A percentile compares a stretch with the other conserved stretches of the same genome.
Evolutionary conservation across 2,113 vertebrate genomes (phyloP).

Genomic region (Phrynocephalus versicolor): DNA sequence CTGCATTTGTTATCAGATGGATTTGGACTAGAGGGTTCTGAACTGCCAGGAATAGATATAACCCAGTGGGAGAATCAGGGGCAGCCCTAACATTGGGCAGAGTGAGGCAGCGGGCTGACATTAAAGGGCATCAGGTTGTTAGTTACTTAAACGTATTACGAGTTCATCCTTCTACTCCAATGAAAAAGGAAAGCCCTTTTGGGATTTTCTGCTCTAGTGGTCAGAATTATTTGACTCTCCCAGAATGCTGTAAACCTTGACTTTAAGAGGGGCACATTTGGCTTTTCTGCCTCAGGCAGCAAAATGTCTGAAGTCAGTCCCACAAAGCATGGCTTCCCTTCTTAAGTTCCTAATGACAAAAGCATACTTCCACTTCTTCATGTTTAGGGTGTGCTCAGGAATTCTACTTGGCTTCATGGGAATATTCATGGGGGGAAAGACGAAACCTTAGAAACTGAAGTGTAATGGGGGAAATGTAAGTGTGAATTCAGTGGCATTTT

Average conservation of each 20-base stretch:
- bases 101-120: neutral
- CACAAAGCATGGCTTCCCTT: neutral
- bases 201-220: neutral
- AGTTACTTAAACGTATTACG: neutral
- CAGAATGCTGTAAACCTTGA: too few relatives aligned
- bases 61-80: neutral
- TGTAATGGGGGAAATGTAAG: neutral
- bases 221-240: neutral
- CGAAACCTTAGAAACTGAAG: neutral
- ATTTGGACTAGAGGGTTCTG: neutral
- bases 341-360: neutral
- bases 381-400: too few relatives aligned
- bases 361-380: too few relatives aligned
- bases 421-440: neutral
- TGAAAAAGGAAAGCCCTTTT: neutral
- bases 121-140: too few relatives aligned
- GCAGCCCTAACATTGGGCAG: neutral
- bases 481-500: conserved; percentile 6
- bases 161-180: neutral
- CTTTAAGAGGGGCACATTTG: too few relatives aligned
- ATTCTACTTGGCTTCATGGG: neutral
- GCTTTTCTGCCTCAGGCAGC: neutral
- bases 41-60: neutral
- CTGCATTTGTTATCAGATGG: neutral
- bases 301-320: neutral